Evolutionary conservation across 2,797 vertebrate genomes (phyloP).

Genomic region (Darevskia nairensis): DNA sequence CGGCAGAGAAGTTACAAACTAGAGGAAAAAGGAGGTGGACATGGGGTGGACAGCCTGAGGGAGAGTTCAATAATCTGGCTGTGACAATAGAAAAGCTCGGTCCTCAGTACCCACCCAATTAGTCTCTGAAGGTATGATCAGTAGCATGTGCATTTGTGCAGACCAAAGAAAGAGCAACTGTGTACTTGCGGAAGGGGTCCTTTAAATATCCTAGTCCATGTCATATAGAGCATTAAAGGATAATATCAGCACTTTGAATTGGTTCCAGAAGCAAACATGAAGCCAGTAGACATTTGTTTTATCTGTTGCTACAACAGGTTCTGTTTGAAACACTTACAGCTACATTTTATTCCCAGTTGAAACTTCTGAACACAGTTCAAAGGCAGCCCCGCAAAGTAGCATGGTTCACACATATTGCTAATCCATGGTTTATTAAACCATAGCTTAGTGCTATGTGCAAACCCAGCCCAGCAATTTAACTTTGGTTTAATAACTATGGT

Average conservation of each 20-base stretch:
- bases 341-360: background rate
- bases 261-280: background rate
- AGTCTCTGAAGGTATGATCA: too few relatives aligned
- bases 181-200: background rate
- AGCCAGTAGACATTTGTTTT: background rate
- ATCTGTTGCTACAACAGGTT: background rate
- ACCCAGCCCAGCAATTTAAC: too few relatives aligned
- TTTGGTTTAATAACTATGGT: too few relatives aligned
- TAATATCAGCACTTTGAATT: background rate
- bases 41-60: background rate
- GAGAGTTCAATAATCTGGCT: background rate
- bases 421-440: too few relatives aligned
- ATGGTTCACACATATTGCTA: too few relatives aligned
- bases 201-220: background rate
- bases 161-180: too few relatives aligned
- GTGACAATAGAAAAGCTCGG: background rate
- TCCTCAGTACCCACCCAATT: background rate
- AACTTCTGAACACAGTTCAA: background rate
- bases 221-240: background rate
- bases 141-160: background rate
- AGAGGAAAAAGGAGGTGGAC: background rate
- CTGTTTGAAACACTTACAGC: background rate
- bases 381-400: too few relatives aligned
- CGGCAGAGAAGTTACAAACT: background rate
- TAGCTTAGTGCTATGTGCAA: too few relatives aligned